A percentile compares a stretch with the other conserved stretches of the same genome.
Evolutionary conservation across 2,797 vertebrate species (phyloP).

Genomic region (Pristis pectinata): DNA sequence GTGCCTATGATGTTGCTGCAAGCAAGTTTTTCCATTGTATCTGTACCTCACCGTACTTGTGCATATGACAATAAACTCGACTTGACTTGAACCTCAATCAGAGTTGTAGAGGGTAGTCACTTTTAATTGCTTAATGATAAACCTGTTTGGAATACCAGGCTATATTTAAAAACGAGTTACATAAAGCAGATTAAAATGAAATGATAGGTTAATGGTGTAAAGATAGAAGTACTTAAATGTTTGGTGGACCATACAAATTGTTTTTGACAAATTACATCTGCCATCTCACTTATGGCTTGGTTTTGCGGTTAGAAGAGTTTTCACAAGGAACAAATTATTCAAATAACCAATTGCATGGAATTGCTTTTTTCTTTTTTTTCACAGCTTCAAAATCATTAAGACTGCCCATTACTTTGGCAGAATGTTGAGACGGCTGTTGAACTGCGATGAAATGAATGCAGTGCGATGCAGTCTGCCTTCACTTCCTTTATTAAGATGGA

Average conservation of each 20-base stretch:
- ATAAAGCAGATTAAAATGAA: background rate
- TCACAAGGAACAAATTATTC: background rate
- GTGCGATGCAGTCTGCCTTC: background rate
- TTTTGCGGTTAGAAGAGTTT: background rate
- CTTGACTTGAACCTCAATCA: no score
- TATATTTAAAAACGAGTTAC: background rate
- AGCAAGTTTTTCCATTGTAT: no score
- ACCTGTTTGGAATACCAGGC: background rate
- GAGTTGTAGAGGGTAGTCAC: background rate
- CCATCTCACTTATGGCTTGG: background rate
- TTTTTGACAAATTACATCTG: slow-evolving; percentile 9
- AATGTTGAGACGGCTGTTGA: background rate
- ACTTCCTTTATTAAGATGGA: slow-evolving; percentile 21
- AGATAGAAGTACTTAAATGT: background rate
- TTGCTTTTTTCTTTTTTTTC: background rate
- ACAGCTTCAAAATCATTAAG: background rate
- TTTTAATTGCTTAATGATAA: background rate
- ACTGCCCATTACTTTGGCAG: no score
- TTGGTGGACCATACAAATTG: background rate
- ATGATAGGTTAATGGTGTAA: background rate
- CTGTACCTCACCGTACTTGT: no score
- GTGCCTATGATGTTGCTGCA: no score
- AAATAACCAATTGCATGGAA: slow-evolving; percentile 1
- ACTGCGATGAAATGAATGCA: background rate
- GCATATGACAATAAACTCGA: no score